A percentile compares a stretch with the other conserved stretches of the same genome.
phyloP scores from a whole-genome alignment of 2,797 vertebrate species.

The Melanogrammus aeglefinus region DNA sequence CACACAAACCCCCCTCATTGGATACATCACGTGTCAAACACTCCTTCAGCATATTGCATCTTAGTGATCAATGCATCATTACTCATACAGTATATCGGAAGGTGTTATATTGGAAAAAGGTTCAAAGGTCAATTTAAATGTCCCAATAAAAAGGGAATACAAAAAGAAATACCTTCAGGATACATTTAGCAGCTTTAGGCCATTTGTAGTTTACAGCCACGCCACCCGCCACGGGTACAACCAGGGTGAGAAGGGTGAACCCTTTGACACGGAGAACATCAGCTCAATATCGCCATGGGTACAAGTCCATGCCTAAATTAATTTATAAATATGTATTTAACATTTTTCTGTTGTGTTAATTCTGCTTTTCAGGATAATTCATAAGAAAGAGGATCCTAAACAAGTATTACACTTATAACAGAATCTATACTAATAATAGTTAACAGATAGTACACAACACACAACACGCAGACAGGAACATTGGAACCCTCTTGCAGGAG shows the following conservation, averaged over 20 bases:
- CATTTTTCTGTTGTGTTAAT: too few species aligned
- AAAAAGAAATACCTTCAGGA: slow-evolving; percentile 62
- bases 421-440: too few species aligned
- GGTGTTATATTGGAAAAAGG: too few species aligned
- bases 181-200: slow-evolving; percentile 57
- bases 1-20: background rate
- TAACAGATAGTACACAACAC: too few species aligned
- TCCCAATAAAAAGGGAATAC: background rate
- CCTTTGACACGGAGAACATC: slow-evolving; percentile 41
- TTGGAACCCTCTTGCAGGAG: too few species aligned
- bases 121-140: too few species aligned
- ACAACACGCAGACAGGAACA: too few species aligned
- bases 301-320: background rate
- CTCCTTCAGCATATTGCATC: background rate
- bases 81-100: too few species aligned
- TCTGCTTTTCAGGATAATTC: too few species aligned
- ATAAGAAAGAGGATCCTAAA: too few species aligned
- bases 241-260: slow-evolving; percentile 55
- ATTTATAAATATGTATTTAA: too few species aligned
- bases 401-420: too few species aligned
- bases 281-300: background rate
- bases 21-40: background rate
- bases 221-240: slow-evolving; percentile 45
- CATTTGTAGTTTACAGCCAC: slow-evolving; percentile 66
- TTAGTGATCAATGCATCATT: background rate